Evolutionary conservation across 2,888 invertebrate species (phyloP).

Genomic region (Trilocha varians): DNA sequence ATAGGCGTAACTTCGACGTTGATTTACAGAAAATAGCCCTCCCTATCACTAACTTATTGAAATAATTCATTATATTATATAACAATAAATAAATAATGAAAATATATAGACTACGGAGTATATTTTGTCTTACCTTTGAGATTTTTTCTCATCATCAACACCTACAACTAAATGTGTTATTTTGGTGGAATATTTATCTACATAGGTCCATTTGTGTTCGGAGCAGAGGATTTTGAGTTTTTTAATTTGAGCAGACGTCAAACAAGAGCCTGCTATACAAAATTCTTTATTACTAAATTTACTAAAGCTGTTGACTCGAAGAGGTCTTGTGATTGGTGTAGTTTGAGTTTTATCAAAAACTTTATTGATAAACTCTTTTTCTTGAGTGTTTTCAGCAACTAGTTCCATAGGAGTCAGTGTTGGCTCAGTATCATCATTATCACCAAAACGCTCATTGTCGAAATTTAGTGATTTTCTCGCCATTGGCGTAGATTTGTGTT

Average conservation of each 20-base stretch:
- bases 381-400: constrained; percentile 48
- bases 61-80: too few relatives aligned
- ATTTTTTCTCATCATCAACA: constrained; percentile 52
- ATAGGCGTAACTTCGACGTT: too few relatives aligned
- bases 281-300: constrained; percentile 17
- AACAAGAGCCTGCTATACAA: constrained; percentile 49
- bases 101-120: constrained; percentile 1
- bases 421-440: constrained; percentile 31
- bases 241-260: constrained; percentile 28
- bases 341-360: constrained; percentile 45
- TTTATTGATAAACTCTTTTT: constrained; percentile 49
- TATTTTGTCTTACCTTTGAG: constrained; percentile 42
- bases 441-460: constrained; percentile 22
- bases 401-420: constrained; percentile 37
- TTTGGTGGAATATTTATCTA: constrained; percentile 43
- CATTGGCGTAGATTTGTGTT: constrained; percentile 55
- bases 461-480: constrained; percentile 57
- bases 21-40: too few relatives aligned
- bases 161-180: constrained; percentile 60
- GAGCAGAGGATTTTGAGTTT: constrained; percentile 40
- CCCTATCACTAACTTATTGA: too few relatives aligned
- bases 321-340: constrained; percentile 20
- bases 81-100: not conserved
- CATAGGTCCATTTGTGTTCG: constrained; percentile 35
- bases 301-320: constrained; percentile 14